Conservation (phyloP, 2,113 vertebrate species). For the Indicator indicator region DNA sequence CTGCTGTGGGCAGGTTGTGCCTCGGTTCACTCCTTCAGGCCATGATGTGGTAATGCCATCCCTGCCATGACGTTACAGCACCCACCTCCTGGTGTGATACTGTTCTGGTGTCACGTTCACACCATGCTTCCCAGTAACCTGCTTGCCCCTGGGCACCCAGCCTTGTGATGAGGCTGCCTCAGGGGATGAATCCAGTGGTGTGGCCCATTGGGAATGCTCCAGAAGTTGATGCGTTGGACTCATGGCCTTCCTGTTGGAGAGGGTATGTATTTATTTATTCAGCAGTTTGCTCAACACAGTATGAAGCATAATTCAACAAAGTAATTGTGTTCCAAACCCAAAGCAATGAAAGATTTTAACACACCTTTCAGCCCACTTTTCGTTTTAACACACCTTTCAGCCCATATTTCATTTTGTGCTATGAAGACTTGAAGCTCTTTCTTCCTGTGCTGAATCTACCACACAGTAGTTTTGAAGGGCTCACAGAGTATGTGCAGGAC, state of each 20-base stretch:
- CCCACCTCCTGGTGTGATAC: accelerated
- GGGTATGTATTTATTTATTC: not conserved
- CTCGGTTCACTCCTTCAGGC: accelerated
- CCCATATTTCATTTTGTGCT: not conserved
- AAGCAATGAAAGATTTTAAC: not conserved
- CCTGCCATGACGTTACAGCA: accelerated
- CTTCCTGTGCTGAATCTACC: not conserved
- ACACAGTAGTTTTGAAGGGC: not conserved
- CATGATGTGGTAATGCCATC: accelerated
- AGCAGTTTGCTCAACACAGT: not conserved
- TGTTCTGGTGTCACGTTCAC: accelerated
- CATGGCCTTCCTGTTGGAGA: not conserved
- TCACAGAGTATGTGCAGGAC: not conserved
- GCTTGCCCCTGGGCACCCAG: accelerated
- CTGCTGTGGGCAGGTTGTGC: accelerated
- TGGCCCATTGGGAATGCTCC: accelerated
- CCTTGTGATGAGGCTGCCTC: accelerated
- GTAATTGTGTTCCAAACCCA: accelerated
- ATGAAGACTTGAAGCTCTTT: not conserved
- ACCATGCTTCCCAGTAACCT: accelerated
- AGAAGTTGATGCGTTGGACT: not conserved
- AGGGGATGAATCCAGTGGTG: accelerated
- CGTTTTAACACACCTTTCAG: not conserved
- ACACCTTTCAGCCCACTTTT: not conserved
- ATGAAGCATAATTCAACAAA: not conserved